A percentile compares a stretch with the other conserved stretches of the same genome.
These are phyloP conservation scores for Loris lydekkerianus DNA, from an alignment of 2,797 vertebrate species.

Conservation along the genomic window DNA sequence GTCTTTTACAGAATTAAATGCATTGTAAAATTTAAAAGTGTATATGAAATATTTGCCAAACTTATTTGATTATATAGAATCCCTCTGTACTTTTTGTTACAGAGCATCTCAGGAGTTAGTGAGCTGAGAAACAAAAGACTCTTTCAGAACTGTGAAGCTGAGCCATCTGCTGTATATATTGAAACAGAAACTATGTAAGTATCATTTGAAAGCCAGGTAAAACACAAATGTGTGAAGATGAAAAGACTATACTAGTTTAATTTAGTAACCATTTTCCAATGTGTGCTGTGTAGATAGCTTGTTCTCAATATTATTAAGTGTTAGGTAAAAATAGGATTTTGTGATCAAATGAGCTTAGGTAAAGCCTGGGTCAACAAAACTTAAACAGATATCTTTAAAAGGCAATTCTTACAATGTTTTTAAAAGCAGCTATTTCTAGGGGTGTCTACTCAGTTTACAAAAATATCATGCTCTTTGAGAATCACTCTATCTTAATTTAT, in stretches of 20 bases:
- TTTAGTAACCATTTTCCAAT: not conserved
- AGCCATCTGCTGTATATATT: not conserved
- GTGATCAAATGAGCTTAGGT: not conserved
- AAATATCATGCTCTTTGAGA: not conserved
- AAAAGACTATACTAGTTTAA: not conserved
- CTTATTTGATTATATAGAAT: not conserved
- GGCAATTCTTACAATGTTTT: not conserved
- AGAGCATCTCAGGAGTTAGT: not conserved
- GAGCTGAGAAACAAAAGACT: not conserved
- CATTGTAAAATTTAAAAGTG: slow-evolving; percentile 12
- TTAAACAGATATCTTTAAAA: not conserved
- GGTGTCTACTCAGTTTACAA: not conserved
- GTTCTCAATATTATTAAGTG: not conserved
- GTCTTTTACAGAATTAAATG: not conserved
- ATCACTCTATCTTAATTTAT: not conserved
- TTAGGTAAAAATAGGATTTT: not conserved
- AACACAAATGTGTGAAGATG: not conserved
- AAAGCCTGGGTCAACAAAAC: slow-evolving; percentile 6
- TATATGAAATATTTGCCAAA: not conserved
- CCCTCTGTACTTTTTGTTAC: not conserved
- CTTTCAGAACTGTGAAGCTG: not conserved
- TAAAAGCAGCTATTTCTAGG: not conserved
- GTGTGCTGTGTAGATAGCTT: not conserved
- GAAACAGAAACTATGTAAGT: not conserved
- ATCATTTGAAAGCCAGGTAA: not conserved